A percentile compares a stretch with the other conserved stretches of the same genome.
These are phyloP conservation scores for Melolontha melolontha DNA, from an alignment of 2,888 invertebrate genomes.

Conservation along the genomic window DNA sequence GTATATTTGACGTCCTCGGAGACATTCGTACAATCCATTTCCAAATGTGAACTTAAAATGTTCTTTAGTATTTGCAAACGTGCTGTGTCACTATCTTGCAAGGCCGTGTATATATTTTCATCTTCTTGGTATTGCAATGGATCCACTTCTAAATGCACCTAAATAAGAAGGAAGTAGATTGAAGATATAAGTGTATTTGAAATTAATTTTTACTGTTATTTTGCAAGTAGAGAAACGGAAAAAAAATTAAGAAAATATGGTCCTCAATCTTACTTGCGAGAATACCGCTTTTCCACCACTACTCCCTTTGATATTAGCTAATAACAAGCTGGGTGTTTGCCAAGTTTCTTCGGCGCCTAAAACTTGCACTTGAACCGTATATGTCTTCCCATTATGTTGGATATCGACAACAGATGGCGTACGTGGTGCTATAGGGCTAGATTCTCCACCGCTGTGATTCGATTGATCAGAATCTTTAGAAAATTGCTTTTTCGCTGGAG, in stretches of 20 bases:
- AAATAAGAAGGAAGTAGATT: conserved; percentile 40
- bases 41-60: conserved; percentile 77
- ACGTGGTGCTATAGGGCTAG: conserved; percentile 62
- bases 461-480: conserved; percentile 79
- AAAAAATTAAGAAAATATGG: neutral
- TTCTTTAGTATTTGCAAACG: conserved; percentile 83
- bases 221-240: too few relatives aligned
- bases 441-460: conserved; percentile 55
- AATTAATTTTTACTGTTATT: too few relatives aligned
- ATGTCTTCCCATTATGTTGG: conserved; percentile 69
- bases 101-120: conserved; percentile 69
- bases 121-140: conserved; percentile 76
- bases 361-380: conserved; percentile 81
- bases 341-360: conserved; percentile 88
- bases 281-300: conserved; percentile 82
- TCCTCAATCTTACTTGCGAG: conserved; percentile 72
- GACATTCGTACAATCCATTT: conserved; percentile 70
- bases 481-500: conserved; percentile 84
- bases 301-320: conserved; percentile 74
- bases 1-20: conserved; percentile 66
- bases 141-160: conserved; percentile 87
- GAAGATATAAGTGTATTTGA: neutral
- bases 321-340: conserved; percentile 85
- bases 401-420: conserved; percentile 64
- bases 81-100: conserved; percentile 75